Evolutionary conservation across 2,888 invertebrate genomes (phyloP).

Genomic region (Amphiduros pacificus): DNA sequence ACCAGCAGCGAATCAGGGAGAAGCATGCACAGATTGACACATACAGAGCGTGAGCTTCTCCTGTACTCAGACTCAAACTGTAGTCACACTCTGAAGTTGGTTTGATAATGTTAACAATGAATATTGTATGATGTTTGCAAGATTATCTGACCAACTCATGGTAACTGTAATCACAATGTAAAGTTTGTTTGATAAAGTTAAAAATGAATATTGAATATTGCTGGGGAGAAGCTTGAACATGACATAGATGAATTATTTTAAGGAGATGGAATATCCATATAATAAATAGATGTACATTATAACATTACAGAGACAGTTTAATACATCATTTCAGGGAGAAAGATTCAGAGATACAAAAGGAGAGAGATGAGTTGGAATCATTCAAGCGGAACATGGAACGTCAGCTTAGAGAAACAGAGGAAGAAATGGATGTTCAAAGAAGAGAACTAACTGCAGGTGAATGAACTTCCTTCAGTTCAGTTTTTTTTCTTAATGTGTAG

Average conservation of each 20-base stretch:
- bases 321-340: slow-evolving; percentile 28
- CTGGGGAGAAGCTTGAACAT: too few relatives aligned
- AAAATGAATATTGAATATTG: too few relatives aligned
- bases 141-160: too few relatives aligned
- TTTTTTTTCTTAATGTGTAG: neutral
- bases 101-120: too few relatives aligned
- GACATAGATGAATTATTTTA: too few relatives aligned
- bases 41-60: slow-evolving; percentile 41
- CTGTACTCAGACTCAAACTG: too few relatives aligned
- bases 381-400: slow-evolving; percentile 48
- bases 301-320: neutral
- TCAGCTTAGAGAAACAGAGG: slow-evolving; percentile 48
- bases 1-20: slow-evolving; percentile 50
- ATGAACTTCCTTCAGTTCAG: neutral
- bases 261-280: too few relatives aligned
- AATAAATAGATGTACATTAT: too few relatives aligned
- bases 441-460: slow-evolving; percentile 46
- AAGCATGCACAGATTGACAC: slow-evolving; percentile 53
- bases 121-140: too few relatives aligned
- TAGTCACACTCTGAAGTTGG: too few relatives aligned
- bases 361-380: slow-evolving; percentile 49
- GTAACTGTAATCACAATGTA: too few relatives aligned
- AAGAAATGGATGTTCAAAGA: slow-evolving; percentile 51
- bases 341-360: slow-evolving; percentile 47
- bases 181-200: too few relatives aligned